These are phyloP conservation scores for Uropsilus gracilis DNA, from an alignment of 2,113 vertebrate genomes.

Conservation along the genomic window DNA sequence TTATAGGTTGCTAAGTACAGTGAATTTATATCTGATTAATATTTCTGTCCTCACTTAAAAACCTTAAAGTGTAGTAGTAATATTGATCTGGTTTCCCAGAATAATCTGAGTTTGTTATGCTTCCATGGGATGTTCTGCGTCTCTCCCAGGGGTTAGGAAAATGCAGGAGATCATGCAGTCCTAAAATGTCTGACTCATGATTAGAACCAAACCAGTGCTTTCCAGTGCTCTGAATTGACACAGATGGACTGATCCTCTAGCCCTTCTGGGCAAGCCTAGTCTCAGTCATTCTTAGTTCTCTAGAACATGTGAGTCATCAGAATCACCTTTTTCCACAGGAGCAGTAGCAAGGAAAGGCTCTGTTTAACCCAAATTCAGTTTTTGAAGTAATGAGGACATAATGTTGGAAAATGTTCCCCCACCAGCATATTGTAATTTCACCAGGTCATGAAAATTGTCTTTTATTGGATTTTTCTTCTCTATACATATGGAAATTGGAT, in stretches of 20 bases:
- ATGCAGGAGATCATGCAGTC: not conserved
- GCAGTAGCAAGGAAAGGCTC: not conserved
- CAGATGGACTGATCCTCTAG: not conserved
- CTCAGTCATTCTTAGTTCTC: not conserved
- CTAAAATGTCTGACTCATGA: not conserved
- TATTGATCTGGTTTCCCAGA: not conserved
- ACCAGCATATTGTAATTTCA: not conserved
- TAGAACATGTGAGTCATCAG: not conserved
- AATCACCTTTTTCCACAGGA: not conserved
- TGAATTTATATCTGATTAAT: not conserved
- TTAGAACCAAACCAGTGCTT: not conserved
- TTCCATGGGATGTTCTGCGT: not conserved
- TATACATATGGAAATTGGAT: not conserved
- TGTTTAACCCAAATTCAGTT: not conserved
- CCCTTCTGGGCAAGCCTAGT: not conserved
- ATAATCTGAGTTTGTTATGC: not conserved
- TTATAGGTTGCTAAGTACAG: not conserved
- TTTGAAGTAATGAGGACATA: not conserved
- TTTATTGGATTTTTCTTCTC: not conserved
- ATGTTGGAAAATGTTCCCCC: not conserved
- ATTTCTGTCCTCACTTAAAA: not conserved
- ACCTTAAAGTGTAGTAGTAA: not conserved
- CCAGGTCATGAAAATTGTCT: not conserved
- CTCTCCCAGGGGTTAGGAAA: not conserved
- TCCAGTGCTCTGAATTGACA: not conserved